Evolutionary conservation across 2,113 vertebrate species (phyloP).

Genomic region (Mellivora capensis): DNA sequence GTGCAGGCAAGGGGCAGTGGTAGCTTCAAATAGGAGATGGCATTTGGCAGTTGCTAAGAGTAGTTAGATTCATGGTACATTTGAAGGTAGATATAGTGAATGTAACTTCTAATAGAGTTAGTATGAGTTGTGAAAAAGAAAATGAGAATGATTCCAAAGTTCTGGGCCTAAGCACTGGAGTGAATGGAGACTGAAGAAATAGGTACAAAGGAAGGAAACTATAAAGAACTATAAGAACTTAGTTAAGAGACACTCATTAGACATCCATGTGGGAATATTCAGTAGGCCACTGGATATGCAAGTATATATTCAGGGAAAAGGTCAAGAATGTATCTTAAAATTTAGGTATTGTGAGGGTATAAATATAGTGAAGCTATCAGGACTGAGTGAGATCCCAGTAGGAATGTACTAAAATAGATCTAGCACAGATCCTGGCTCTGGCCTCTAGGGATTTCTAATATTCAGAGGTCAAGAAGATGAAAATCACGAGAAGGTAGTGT

Average conservation of each 20-base stretch:
- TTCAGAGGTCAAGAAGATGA: background rate
- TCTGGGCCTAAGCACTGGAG: background rate
- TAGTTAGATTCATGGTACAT: background rate
- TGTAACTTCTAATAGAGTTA: background rate
- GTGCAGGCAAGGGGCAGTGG: background rate
- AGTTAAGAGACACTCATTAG: background rate
- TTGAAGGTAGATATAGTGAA: background rate
- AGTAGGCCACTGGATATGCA: background rate
- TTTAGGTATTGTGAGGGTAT: background rate
- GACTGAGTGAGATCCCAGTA: background rate
- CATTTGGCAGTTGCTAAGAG: background rate
- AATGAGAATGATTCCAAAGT: background rate
- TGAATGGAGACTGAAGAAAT: background rate
- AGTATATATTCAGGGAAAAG: background rate
- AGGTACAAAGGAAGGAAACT: background rate
- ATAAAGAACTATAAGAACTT: background rate
- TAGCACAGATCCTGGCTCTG: background rate
- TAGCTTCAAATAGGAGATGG: background rate
- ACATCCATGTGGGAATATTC: background rate
- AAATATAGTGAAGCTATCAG: background rate
- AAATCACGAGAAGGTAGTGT: background rate
- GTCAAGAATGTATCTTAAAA: background rate
- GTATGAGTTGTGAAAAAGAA: background rate
- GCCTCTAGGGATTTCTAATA: background rate
- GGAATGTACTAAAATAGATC: background rate